Base-by-base conservation (phyloP, 2,888 invertebrate genomes). In the Flabesymbios commensalis region DNA sequence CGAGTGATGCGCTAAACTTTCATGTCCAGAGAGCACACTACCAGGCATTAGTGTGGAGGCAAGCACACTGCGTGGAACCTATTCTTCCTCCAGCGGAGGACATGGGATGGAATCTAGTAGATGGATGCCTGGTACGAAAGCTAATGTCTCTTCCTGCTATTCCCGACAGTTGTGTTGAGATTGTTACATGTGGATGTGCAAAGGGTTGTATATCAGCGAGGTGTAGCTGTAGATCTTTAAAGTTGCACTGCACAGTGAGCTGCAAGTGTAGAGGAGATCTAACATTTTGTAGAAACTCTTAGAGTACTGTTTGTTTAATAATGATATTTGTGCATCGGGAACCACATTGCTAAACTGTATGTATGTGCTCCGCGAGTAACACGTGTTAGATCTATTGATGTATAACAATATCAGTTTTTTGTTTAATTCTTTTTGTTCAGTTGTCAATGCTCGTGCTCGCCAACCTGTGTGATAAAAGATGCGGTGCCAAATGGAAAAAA, bases 181-280 rank as follows among this genome's bases (percentile, higher is more conserved):
- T 45, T 22, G 22, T 45, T 45, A 19, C 45, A 19, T 45, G 45
- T 45, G 45, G 45, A 45, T 45, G 45, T 22, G 22, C 45, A 10
- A 10, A 45, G 22, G 45, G 10, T 22, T 45, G 45, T 22, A 14
- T 45, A 7, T 19, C n/a, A 10, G 14, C 10, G 24, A 10, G 45
- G 22, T 45, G 45, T 24, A 22, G 45, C 45, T 45, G 45, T 24
- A 10, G 45, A 24, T 19, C 10, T n/a, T 7, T 45, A 22, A 10
- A 45, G 7, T 24, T 45, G 14, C 45, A 14, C 7, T 45, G 45
- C 22, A 22, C 24, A 10, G 45, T 7, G 22, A 24, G 14, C 7
- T 45, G 45, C 45, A 45, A 45, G 24, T 45, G 45, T 14, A 36
- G 39, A 36, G n/a, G 39, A n/a, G n/a, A n/a, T n/a, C n/a, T n/a